Percentiles rank a stretch among this genome's conserved stretches.
phyloP scores from a whole-genome alignment of 2,113 vertebrate genomes.

The Amblyornis subalaris region DNA sequence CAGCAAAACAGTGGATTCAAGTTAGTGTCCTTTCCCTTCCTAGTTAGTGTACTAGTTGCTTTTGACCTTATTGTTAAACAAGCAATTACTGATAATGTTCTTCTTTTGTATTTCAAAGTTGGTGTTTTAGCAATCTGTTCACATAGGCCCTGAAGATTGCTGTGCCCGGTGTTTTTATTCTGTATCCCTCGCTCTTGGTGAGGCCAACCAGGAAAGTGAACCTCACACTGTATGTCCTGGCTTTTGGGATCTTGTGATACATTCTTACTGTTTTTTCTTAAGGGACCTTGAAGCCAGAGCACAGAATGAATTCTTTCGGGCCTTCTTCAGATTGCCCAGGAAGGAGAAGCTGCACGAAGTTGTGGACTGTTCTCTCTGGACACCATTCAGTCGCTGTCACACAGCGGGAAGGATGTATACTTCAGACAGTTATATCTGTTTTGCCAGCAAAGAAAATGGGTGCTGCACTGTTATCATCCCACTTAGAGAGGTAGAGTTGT shows the following conservation, averaged over 20 bases:
- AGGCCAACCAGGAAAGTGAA: neutral
- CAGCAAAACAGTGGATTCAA: neutral
- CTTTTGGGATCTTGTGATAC: neutral
- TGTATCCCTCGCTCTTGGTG: neutral
- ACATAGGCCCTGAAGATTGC: neutral
- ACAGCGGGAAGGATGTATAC: slow-evolving; percentile 84
- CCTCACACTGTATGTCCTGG: neutral
- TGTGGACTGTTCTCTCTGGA: slow-evolving; percentile 87
- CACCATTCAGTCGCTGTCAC: slow-evolving; percentile 90
- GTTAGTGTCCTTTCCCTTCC: neutral
- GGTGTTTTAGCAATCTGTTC: neutral
- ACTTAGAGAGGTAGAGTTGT: slow-evolving; percentile 82
- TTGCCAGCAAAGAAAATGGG: slow-evolving; percentile 88
- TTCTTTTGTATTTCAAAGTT: neutral
- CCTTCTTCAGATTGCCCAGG: slow-evolving; percentile 88
- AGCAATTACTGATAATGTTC: neutral
- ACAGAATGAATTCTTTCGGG: slow-evolving; percentile 87
- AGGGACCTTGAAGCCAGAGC: slow-evolving; percentile 92
- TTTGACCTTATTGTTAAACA: neutral
- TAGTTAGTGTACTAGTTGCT: neutral
- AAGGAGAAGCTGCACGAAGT: slow-evolving; percentile 81
- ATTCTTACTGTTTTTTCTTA: neutral
- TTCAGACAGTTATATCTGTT: slow-evolving; percentile 90
- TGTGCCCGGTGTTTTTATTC: neutral
- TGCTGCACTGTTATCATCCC: slow-evolving; percentile 86